Base-by-base conservation (phyloP, 2,113 vertebrate genomes). In the Anseranas semipalmata region DNA sequence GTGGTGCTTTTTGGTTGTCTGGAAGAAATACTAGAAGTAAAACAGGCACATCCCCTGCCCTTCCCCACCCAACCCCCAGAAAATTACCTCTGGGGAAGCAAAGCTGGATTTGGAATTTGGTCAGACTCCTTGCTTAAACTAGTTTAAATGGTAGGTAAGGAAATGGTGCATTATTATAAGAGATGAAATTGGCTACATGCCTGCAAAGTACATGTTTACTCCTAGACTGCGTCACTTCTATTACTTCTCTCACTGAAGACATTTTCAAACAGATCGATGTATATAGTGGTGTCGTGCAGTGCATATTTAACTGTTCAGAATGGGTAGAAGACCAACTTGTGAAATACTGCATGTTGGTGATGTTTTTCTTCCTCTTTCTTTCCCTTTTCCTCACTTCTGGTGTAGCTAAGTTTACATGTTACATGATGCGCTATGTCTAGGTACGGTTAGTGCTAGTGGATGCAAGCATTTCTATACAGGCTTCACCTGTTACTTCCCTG, bases 81-180 rank as follows among this genome's bases (percentile, higher is more conserved):
- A 20, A 35, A 45, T 25, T 25, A 25, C 28, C 7, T 11, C n/a
- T 43, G 35, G 43, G 48, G 53, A 78, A 50, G 22, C 39, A 66
- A 41, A n/a, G 9, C 16, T 39, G 55, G 16, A 10, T 37, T 10
- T 39, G 32, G 58, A 19, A 35, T 63, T 45, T 39, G 46, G 8
- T 52, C 19, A 22, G 56, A 28, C 24, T 50, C 35, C 5, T 3
- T 17, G 6, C 14, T 53, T 73, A n/a, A n/a, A n/a, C n/a, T n/a
- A n/a, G n/a, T 39, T 53, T 7, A 45, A 63, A n/a, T 24, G 10
- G 58, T 58, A 28, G 43, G 12, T 33, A 50, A 43, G 19, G 13
- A 48, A 75, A 15, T 15, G 58, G 20, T 39, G 27, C 1, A 0
- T 53, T 55, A 10, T 5, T 48, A 0, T 8, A 30, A 7, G 35